Conservation (phyloP, 2,113 vertebrate species). For the Dunckerocampus dactyliophorus region DNA sequence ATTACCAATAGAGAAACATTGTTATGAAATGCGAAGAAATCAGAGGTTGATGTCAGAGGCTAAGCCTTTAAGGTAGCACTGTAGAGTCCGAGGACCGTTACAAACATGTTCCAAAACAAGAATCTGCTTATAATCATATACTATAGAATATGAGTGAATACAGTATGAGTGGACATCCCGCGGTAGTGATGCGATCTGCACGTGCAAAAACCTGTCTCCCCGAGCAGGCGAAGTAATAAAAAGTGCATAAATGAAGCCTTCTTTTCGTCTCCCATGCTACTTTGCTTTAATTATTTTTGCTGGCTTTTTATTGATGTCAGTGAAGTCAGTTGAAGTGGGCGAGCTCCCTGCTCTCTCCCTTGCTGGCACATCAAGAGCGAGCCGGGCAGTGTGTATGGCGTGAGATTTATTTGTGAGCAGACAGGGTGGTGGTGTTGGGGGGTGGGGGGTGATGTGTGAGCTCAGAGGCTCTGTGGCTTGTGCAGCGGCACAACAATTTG, state of each 20-base stretch:
- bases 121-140: no score
- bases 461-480: constrained; percentile 20
- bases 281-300: constrained; percentile 10
- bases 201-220: constrained; percentile 14
- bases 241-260: constrained; percentile 9
- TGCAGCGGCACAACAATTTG: constrained; percentile 46
- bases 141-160: neutral
- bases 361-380: constrained; percentile 27
- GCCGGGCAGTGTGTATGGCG: constrained; percentile 11
- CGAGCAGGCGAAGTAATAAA: constrained; percentile 45
- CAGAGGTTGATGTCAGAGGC: no score
- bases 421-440: constrained; percentile 6
- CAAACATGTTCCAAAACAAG: no score
- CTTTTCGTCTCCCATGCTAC: neutral
- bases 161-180: neutral
- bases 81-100: no score
- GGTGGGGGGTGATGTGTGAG: constrained; percentile 34
- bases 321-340: neutral
- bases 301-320: constrained; percentile 10
- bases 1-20: no score
- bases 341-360: constrained; percentile 14
- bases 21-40: no score
- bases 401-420: constrained; percentile 8
- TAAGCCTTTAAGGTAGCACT: no score
- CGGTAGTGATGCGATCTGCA: neutral